A percentile compares a stretch with the other conserved stretches of the same genome.
These are phyloP conservation scores for Heterotilapia buettikoferi DNA, from an alignment of 2,113 vertebrate genomes.

Conservation along the genomic window DNA sequence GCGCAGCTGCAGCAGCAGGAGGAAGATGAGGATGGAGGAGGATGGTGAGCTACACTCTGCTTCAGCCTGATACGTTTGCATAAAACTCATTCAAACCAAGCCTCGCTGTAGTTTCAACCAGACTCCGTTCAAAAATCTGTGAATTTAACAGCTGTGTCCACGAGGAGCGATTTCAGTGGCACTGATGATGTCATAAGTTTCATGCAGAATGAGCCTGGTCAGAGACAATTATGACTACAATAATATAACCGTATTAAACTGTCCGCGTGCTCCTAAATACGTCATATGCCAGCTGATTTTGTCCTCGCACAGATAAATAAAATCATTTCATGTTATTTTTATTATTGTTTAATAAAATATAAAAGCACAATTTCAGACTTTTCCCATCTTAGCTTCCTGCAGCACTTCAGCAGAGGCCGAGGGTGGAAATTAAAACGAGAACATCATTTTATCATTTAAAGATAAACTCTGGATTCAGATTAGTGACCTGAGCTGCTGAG, in stretches of 20 bases:
- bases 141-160: background rate
- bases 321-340: background rate
- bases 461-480: background rate
- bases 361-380: background rate
- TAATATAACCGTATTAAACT: background rate
- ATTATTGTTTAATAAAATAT: background rate
- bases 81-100: background rate
- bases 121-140: background rate
- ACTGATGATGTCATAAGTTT: accelerated
- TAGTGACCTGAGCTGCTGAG: accelerated
- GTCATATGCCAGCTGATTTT: background rate
- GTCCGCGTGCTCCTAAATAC: background rate
- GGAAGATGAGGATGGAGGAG: conserved; percentile 1
- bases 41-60: conserved; percentile 36
- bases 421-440: background rate
- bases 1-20: background rate
- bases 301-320: accelerated
- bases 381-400: background rate
- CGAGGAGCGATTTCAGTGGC: background rate
- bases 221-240: background rate
- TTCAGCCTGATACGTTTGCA: background rate
- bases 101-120: background rate
- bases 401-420: background rate
- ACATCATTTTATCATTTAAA: background rate
- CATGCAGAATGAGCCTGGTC: background rate